Evolutionary conservation across 2,888 invertebrate species (phyloP), one percentile per base, ranked within the genome.

Genomic region (Idaea straminata): DNA sequence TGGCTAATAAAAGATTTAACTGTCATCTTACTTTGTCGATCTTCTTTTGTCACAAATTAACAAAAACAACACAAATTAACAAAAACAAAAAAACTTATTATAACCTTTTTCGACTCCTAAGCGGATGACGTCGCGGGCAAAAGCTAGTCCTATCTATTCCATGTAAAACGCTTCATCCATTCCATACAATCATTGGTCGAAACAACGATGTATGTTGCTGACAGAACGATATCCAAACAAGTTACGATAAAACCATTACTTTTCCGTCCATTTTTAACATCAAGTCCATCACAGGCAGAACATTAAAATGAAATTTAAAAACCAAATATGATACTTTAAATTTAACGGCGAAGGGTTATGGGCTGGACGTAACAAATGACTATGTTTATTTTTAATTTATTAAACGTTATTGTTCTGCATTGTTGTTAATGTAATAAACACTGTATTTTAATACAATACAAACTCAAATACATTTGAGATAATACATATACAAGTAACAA

Each of bases 181-280:
- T 47, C 10, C 47, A 47, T 47, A 47, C 13, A 47, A 47, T 47
- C 47, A 47, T 6, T 47, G 47, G 47, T 47, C 47, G 47, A 47
- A 47, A 47, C 47, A 47, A 47, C 10, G 47, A 47, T 72, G 70
- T 61, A 69, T 81, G 81, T 70, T 68, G 70, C 72, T 85, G 85
- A 85, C 83, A 82, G 78, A 73, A 75, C 74, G 77, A 74, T 76
- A 74, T 75, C 78, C 75, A 76, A 74, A 78, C 73, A 13, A 47
- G 79, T 80, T 70, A 79, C 72, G 77, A 47, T 47, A 47, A 73
- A 72, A 72, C 79, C 81, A 83, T 81, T 80, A 81, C 79, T 83
- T 84, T 85, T 82, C 79, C 81, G 82, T 81, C 80, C 81, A 79
- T 83, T 84, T 85, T 82, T 79, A 74, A 77, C 75, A 75, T 74